These are phyloP conservation scores for Apoda limacodes DNA, from an alignment of 2,888 invertebrate genomes.

Conservation along the genomic window DNA sequence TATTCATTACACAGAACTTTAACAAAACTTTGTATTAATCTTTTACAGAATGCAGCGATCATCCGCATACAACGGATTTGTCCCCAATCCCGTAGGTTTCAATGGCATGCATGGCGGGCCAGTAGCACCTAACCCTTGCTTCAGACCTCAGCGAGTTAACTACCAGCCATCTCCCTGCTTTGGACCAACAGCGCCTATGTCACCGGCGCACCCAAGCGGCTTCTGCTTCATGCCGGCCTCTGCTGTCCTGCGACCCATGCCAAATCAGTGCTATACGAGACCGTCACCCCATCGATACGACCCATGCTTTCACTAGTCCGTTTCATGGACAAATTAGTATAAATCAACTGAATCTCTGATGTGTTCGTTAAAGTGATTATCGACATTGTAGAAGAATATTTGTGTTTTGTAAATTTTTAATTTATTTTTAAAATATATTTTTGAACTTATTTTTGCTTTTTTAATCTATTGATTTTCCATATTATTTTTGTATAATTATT, in stretches of 20 bases:
- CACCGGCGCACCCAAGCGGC: slow-evolving; percentile 26
- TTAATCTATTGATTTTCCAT: too few relatives aligned
- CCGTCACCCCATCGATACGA: slow-evolving; percentile 17
- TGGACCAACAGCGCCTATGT: slow-evolving; percentile 13
- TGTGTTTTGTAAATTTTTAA: too few relatives aligned
- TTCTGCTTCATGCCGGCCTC: slow-evolving; percentile 39
- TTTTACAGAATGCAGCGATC: slow-evolving; percentile 47
- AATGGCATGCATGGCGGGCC: neutral
- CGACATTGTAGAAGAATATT: too few relatives aligned
- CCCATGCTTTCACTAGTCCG: slow-evolving; percentile 21
- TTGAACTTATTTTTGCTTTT: too few relatives aligned
- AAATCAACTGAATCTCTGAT: too few relatives aligned
- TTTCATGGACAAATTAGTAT: too few relatives aligned
- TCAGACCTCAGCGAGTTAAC: slow-evolving; percentile 20
- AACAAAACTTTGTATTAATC: slow-evolving; percentile 8
- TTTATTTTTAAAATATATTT: too few relatives aligned
- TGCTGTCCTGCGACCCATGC: slow-evolving; percentile 24
- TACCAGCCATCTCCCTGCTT: slow-evolving; percentile 21
- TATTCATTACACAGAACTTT: too few relatives aligned
- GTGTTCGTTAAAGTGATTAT: too few relatives aligned
- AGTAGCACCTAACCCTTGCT: slow-evolving; percentile 26
- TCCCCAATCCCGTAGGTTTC: slow-evolving; percentile 6
- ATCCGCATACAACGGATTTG: slow-evolving; percentile 26
- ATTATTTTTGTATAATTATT: too few relatives aligned
- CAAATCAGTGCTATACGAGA: slow-evolving; percentile 20